A percentile compares a stretch with the other conserved stretches of the same genome.
Evolutionary conservation across 1,140 invertebrate genomes (phyloP).

Genomic region (Penaeus vannamei): DNA sequence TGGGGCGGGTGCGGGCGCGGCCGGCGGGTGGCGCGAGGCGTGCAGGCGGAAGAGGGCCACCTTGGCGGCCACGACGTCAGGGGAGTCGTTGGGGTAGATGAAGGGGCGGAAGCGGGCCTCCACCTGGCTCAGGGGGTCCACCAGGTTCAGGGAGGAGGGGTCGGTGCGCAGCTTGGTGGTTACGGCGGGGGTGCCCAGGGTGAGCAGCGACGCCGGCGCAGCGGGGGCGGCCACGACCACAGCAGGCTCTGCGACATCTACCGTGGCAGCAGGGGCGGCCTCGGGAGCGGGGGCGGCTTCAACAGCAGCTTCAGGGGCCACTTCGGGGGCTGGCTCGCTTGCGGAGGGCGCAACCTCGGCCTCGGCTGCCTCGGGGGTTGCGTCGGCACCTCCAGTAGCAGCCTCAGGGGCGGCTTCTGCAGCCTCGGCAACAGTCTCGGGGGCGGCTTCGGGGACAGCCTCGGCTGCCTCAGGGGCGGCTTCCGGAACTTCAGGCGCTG

Average conservation of each 20-base stretch:
- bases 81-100: conserved; percentile 18
- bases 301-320: background rate
- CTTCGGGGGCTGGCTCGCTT: background rate
- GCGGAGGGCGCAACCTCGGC: background rate
- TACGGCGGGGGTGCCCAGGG: background rate
- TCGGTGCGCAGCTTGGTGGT: background rate
- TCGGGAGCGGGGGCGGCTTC: background rate
- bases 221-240: background rate
- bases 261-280: background rate
- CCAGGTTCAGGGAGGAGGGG: background rate
- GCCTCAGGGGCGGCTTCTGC: background rate
- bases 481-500: background rate
- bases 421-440: background rate
- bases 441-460: background rate
- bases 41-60: conserved; percentile 6
- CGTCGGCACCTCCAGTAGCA: background rate
- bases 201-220: background rate
- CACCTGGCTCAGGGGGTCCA: background rate
- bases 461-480: background rate
- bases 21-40: background rate
- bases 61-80: conserved; percentile 6
- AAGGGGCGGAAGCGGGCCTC: background rate
- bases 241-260: background rate
- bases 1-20: too few relatives aligned
- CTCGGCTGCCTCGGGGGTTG: background rate